Conservation (phyloP, 2,113 vertebrate genomes). For the Colistium nudipinnis region DNA sequence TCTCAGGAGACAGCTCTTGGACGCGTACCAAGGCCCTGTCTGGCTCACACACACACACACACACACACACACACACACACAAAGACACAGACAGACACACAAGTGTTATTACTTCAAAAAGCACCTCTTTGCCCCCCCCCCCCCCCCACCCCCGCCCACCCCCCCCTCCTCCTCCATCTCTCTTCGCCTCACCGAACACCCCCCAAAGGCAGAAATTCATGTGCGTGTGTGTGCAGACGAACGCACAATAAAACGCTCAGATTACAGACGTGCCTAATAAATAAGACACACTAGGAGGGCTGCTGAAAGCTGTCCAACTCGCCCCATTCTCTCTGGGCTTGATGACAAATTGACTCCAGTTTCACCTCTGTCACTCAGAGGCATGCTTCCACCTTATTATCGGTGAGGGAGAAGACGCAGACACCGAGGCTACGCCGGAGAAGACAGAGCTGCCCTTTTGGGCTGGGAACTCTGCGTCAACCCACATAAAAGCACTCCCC, state of each 20-base stretch:
- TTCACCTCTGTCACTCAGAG: conserved; percentile 73
- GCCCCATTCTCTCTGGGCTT: conserved; percentile 51
- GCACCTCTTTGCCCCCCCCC: neutral
- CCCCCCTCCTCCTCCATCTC: conserved; percentile 6
- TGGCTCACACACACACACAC: conserved; percentile 67
- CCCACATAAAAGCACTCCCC: conserved; percentile 71
- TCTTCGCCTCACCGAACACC: conserved; percentile 7
- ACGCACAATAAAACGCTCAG: conserved; percentile 64
- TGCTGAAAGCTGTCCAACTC: conserved; percentile 66
- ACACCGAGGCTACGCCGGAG: conserved; percentile 45
- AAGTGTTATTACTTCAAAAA: conserved; percentile 61
- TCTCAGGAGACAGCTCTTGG: conserved; percentile 88
- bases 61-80: conserved; percentile 27
- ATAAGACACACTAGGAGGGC: conserved; percentile 71
- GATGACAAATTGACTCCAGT: conserved; percentile 75
- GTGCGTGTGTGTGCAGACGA: conserved; percentile 27
- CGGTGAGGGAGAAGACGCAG: conserved; percentile 37
- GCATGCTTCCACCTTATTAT: conserved; percentile 62
- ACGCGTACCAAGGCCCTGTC: conserved; percentile 89
- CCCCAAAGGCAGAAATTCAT: conserved; percentile 56
- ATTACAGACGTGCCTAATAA: conserved; percentile 76
- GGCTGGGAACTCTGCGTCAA: conserved; percentile 56
- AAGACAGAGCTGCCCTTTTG: conserved; percentile 57
- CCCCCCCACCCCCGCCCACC: conserved; percentile 16
- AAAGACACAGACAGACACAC: too few species aligned